Evolutionary conservation across 2,888 invertebrate species (phyloP), one percentile per base, ranked within the genome.

Genomic region (Platycnemis pennipes): DNA sequence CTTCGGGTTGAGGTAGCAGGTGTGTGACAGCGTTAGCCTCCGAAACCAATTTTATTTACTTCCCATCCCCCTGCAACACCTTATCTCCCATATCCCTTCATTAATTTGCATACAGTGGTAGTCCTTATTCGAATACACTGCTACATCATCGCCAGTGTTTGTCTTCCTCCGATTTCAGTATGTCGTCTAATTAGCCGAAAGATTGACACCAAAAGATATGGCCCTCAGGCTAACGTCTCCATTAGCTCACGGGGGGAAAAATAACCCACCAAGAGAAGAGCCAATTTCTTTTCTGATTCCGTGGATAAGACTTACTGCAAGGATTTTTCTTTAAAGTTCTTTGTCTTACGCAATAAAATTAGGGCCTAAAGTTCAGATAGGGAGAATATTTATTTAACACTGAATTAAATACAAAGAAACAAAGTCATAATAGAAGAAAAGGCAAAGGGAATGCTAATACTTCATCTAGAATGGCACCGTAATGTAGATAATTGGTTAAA

Each of bases 121-220:
- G 77, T 13, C 3, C n/a, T 37, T 37, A 13, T 13, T 13, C 77
- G 1, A 4, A 4, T 77, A 77, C n/a, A n/a, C 13, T 13, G 77
- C 77, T 13, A 37, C 77, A 37, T 77, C 77, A 77, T 31, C 77
- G 13, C 77, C 31, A 77, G 77, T 77, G 31, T 37, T 37, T 31
- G 31, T 77, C 77, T 77, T 77, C 37, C 16, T 37, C 11, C 31
- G 16, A 37, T 77, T 77, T n/a, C 77, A 31, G 37, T 13, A 31
- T 37, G 31, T 37, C 37, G 77, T 77, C 77, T 37, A 77, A 77
- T 77, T 77, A 77, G 77, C 77, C 77, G 37, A 77, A 31, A 77
- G 77, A 77, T 77, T 77, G 77, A 77, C 77, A 77, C 37, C 31
- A 26, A 37, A 37, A 77, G 77, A 77, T 77, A 77, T 77, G 77